Evolutionary conservation across 1,140 invertebrate genomes (phyloP).

Genomic region (Tetranychus urticae): DNA sequence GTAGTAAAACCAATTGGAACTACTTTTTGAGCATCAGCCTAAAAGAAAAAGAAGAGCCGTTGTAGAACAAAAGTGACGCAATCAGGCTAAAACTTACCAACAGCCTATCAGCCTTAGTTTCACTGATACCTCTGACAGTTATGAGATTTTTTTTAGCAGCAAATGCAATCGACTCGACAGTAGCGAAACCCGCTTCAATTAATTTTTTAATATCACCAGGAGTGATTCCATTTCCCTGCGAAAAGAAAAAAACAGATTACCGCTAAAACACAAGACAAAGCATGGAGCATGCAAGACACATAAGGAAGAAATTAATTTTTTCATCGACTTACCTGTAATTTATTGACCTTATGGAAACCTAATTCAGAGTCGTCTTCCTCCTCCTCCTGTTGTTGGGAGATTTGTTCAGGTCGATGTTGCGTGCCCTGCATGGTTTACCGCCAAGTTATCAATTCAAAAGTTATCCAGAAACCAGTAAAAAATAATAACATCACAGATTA

Average conservation of each 20-base stretch:
- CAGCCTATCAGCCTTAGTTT: conserved; percentile 91
- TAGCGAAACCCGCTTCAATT: conserved; percentile 72
- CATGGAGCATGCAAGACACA: not conserved
- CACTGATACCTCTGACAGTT: conserved; percentile 71
- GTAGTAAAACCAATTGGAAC: conserved; percentile 95
- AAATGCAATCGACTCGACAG: conserved; percentile 84
- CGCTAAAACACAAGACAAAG: not conserved
- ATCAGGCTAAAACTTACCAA: conserved; percentile 26
- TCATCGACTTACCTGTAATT: not conserved
- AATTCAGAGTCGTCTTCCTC: not conserved
- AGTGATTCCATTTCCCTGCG: conserved; percentile 42
- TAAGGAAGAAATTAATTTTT: not conserved
- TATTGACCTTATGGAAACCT: not conserved
- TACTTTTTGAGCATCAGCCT: conserved; percentile 65
- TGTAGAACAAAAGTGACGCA: not conserved
- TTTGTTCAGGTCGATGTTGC: not conserved
- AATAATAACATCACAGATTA: not conserved
- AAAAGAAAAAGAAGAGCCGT: conserved; percentile 9
- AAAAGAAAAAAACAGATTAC: too few relatives aligned
- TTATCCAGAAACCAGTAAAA: not conserved
- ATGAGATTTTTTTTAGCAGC: conserved; percentile 72
- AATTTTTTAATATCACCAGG: conserved; percentile 77
- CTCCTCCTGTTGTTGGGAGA: not conserved
- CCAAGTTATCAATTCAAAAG: not conserved
- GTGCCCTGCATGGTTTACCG: not conserved